Base-by-base conservation (phyloP, 2,113 vertebrate genomes). In the Empidonax traillii region DNA sequence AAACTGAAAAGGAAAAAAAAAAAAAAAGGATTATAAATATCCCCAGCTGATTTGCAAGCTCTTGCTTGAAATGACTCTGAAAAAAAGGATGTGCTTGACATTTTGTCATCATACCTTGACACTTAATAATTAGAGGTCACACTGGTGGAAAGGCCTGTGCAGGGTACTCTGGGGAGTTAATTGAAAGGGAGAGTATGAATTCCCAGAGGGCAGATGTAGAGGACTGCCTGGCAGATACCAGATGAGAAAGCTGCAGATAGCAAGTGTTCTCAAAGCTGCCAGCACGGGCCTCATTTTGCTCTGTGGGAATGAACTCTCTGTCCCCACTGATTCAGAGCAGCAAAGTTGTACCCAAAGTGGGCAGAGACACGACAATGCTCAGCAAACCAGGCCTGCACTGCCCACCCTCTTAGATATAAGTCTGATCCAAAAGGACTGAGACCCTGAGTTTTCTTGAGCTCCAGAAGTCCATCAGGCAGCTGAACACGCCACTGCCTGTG, bases 1-100 rank as follows among this genome's bases (percentile, higher is more conserved):
- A 99, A 99, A 69, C 99, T 99, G 95, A 27, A 96, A 84, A 69
- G 92, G 92, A 76, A 96, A 84, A 28, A 52, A 22, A 46, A 41
- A 44, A 93, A 77, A 17, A 94, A 2, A 25, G 22, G 18, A 43
- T 5, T 5, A 30, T 85, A 53, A 95, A 52, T 79, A 63, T 63
- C 28, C 28, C 7, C 28, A 25, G 55, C 27, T 72, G 65, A 80
- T 77, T 74, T 5, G 0, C 30, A 92, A 52, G 46, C 39, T 89
- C 76, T 33, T 72, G 28, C 59, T 72, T 20, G 0, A 51, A 91
- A 41, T 51, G 3, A 55, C 59, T 62, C 49, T 55, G 73, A 71
- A 87, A 63, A 30, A 81, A 73, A 17, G 47, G n/a, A 37, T 0
- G 2, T 46, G 24, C 39, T 59, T 74, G n/a, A 16, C 41, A 53